Evolutionary conservation across 2,888 invertebrate species (phyloP), one percentile per base, ranked within the genome.

Genomic region (Beris morrisii): DNA sequence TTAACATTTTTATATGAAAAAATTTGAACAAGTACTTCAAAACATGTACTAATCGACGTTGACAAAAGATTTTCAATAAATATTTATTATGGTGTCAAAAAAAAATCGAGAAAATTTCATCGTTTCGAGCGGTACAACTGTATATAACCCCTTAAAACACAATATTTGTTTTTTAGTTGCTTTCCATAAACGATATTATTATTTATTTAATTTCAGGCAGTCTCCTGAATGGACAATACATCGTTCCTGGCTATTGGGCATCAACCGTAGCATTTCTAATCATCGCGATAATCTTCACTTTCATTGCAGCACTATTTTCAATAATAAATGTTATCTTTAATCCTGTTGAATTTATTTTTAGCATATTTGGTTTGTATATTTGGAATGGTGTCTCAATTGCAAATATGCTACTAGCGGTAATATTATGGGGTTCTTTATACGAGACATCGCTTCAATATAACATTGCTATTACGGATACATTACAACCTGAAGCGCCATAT

Each of bases 291-390:
- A 69, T 83, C 3, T 82, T 85, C 70, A 82, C 84, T 0, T 73
- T 83, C 57, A 70, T 82, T 13, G 77, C 83, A 2, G 76, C 82
- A 11, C 76, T 81, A 2, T 83, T 87, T 73, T 81, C 86, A 12
- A 74, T 86, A 9, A 82, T 85, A 74, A 88, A 88, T 75, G 82
- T 85, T 3, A 82, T 83, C 46, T 82, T 82, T 11, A 86, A 84
- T 73, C 88, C 88, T 2, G 81, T 86, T 4, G 84, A 87, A 75
- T 81, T 83, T 30, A 71, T 74, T 67, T 72, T 73, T 7, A 74
- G 73, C 50, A 69, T 73, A 15, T 79, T 82, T 66, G 87, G 87
- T 3, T 78, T 88, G 9, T 87, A 84, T 73, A 74, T 86, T 12
- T 88, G 86, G 84, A 87, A 87, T 74, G 80, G 78, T 4, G 72